A percentile compares a stretch with the other conserved stretches of the same genome.
phyloP scores from a whole-genome alignment of 2,113 vertebrate species.

The Kobus ellipsiprymnus region DNA sequence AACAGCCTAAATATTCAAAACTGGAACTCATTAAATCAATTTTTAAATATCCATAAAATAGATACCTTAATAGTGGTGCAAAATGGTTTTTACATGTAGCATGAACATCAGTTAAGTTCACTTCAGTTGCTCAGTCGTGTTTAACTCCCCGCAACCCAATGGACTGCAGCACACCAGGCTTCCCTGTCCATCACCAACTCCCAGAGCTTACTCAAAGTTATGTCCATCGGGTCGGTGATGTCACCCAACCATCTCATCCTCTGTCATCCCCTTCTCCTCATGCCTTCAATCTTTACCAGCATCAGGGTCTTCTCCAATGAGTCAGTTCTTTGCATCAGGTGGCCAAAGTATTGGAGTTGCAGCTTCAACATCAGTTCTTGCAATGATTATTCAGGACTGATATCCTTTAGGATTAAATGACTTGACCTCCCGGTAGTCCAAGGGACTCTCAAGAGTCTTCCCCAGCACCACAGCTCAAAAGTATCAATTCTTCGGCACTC shows the following conservation, averaged over 20 bases:
- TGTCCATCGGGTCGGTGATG: background rate
- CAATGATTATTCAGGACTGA: background rate
- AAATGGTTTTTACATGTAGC: background rate
- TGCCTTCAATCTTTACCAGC: background rate
- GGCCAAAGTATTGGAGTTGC: background rate
- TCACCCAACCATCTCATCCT: background rate
- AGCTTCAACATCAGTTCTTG: background rate
- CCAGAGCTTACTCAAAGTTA: background rate
- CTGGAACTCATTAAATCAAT: background rate
- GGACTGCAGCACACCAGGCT: background rate
- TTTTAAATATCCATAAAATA: background rate
- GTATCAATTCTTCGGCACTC: background rate
- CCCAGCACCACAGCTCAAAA: background rate
- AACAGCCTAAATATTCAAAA: conserved; percentile 3
- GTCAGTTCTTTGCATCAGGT: background rate
- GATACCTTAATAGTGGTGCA: background rate
- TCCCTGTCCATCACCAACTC: background rate
- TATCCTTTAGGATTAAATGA: background rate
- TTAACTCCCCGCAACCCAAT: background rate
- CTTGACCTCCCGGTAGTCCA: background rate
- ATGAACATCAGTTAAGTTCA: background rate
- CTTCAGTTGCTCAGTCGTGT: background rate
- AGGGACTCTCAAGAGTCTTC: background rate
- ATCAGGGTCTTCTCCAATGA: background rate
- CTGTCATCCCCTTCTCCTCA: background rate